A percentile compares a stretch with the other conserved stretches of the same genome.
phyloP scores from a whole-genome alignment of 2,888 invertebrate species.

The Leptinotarsa rubiginosa region DNA sequence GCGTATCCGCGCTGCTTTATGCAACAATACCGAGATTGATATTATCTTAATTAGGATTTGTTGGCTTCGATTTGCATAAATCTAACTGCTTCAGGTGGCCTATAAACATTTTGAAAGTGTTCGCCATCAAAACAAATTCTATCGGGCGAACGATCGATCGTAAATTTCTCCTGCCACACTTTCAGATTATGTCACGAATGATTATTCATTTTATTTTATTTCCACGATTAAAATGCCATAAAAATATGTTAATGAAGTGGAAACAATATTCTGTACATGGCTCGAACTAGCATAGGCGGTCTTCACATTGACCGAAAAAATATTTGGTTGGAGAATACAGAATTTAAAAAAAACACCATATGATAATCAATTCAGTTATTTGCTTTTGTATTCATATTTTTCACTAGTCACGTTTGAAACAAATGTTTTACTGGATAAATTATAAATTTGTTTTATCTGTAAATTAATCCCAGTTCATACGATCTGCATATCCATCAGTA shows the following conservation, averaged over 20 bases:
- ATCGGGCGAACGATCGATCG: slow-evolving; percentile 16
- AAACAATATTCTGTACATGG: slow-evolving; percentile 19
- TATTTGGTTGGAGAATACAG: too few species aligned
- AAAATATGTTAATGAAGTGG: slow-evolving; percentile 41
- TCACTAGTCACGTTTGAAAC: too few species aligned
- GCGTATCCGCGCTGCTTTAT: slow-evolving; percentile 11
- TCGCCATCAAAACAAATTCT: slow-evolving; percentile 15
- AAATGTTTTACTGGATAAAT: too few species aligned
- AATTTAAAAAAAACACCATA: too few species aligned
- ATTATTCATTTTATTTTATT: slow-evolving; percentile 44
- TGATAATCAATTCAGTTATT: too few species aligned
- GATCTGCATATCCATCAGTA: too few species aligned
- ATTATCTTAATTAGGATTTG: slow-evolving; percentile 48
- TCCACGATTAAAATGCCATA: slow-evolving; percentile 39
- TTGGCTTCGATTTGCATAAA: slow-evolving; percentile 42
- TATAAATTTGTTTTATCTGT: too few species aligned
- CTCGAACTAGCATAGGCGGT: background rate
- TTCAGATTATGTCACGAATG: slow-evolving; percentile 38
- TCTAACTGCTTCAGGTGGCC: slow-evolving; percentile 37
- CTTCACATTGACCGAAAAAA: too few species aligned
- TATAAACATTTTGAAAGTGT: slow-evolving; percentile 29
- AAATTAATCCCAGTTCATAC: too few species aligned
- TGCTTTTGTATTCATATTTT: too few species aligned
- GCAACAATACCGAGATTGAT: slow-evolving; percentile 38
- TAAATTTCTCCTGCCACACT: slow-evolving; percentile 32